A percentile compares a stretch with the other conserved stretches of the same genome.
These are phyloP conservation scores for Drosophila murphyi DNA, from an alignment of 1,140 invertebrate species.

Conservation along the genomic window DNA sequence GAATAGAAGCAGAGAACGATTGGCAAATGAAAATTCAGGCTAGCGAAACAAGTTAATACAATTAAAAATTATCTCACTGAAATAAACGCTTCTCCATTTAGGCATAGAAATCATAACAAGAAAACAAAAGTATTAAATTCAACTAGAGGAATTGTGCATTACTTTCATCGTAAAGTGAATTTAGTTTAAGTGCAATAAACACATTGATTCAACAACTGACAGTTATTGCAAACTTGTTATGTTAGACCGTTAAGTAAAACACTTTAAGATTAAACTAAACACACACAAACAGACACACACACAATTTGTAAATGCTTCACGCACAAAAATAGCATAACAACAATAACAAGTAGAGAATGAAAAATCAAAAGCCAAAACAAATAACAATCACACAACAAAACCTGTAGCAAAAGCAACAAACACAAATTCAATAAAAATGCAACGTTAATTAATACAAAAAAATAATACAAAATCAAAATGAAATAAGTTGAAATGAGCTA, in stretches of 20 bases:
- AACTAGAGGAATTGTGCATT: slow-evolving; percentile 53
- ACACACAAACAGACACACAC: slow-evolving; percentile 28
- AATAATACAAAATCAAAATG: slow-evolving; percentile 9
- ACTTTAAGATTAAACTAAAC: slow-evolving; percentile 51
- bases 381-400: slow-evolving; percentile 18
- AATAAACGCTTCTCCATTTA: slow-evolving; percentile 48
- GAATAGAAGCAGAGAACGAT: slow-evolving; percentile 11
- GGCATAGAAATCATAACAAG: slow-evolving; percentile 51
- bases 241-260: slow-evolving; percentile 55
- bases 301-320: slow-evolving; percentile 76
- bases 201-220: slow-evolving; percentile 22
- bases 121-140: slow-evolving; percentile 19
- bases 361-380: slow-evolving; percentile 2
- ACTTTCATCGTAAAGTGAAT: slow-evolving; percentile 42
- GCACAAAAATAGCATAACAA: slow-evolving; percentile 25
- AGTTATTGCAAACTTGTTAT: slow-evolving; percentile 70
- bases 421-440: slow-evolving; percentile 69
- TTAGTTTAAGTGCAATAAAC: slow-evolving; percentile 72
- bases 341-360: slow-evolving; percentile 1
- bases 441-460: slow-evolving; percentile 73
- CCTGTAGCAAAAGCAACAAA: slow-evolving; percentile 36
- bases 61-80: slow-evolving; percentile 46
- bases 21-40: slow-evolving; percentile 24
- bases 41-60: slow-evolving; percentile 28
- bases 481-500: neutral